Base-by-base conservation (phyloP, 2,888 invertebrate genomes). In the Melitaea athalia region DNA sequence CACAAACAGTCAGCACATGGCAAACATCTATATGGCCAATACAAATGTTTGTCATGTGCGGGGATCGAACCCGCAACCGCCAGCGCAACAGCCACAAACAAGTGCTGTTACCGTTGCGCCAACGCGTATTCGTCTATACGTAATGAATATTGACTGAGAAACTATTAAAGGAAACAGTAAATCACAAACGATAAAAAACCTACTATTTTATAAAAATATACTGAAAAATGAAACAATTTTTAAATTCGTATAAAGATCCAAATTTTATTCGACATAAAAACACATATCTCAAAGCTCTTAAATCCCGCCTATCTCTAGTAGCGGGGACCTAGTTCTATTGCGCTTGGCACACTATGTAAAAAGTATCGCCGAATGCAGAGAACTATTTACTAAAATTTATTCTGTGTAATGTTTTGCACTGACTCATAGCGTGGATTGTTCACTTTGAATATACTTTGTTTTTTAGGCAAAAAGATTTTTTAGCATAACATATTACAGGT, bases 261-360 rank as follows among this genome's bases (percentile, higher is more conserved):
- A 31, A 55, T 55, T 55, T 55, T 55, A 55, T 55, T 55, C 33
- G 33, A 55, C 53, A 55, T 55, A 55, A 55, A 55, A 55, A 55
- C 53, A 53, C 53, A 53, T 53, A 53, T 55, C 53, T 55, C 53
- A 33, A 14, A 33, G 33, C 31, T 55, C 53, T 49, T 53, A 49
- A 49, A 60, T 61, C 50, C 63, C 70, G 70, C 70, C 55, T 49
- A 45, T 59, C 59, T 42, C 49, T 63, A 49, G 62, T 67, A 68
- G 66, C 62, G 73, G 79, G 81, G 49, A 63, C 59, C 59, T 78
- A 52, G 53, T 55, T 42, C 38, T 31, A 80, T 53, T 61, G 78
- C 77, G 77, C 79, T 86, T 86, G 87, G 86, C 86, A 84, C 77
- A 72, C 75, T 74, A 78, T 75, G 79, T 78, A 83, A 84, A 84